A percentile compares a stretch with the other conserved stretches of the same genome.
Conservation (phyloP, 2,888 invertebrate species). For the Phlogophora meticulosa region DNA sequence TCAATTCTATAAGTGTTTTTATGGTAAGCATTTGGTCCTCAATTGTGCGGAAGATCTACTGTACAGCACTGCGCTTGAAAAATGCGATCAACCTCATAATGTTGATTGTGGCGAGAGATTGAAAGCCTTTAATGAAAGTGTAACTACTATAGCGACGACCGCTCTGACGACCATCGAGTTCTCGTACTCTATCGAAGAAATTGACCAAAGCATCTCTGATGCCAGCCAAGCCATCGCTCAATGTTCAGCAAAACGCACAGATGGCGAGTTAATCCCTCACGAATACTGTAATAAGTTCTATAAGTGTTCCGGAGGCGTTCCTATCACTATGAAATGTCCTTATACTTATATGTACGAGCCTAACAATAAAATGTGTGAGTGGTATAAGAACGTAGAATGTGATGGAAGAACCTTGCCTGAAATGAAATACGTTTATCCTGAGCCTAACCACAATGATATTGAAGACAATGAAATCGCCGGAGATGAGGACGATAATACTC, state of each 20-base stretch:
- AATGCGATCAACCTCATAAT: slow-evolving; percentile 71
- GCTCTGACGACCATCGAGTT: not conserved
- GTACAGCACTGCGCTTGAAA: slow-evolving; percentile 66
- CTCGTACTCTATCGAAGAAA: slow-evolving; percentile 16
- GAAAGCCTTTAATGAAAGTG: slow-evolving; percentile 29
- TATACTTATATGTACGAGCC: slow-evolving; percentile 62
- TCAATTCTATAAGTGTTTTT: slow-evolving; percentile 70
- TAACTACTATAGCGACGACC: not conserved
- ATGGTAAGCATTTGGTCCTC: slow-evolving; percentile 61
- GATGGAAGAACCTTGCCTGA: slow-evolving; percentile 57
- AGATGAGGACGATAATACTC: not conserved
- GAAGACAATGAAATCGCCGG: slow-evolving; percentile 17
- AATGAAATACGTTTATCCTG: slow-evolving; percentile 2
- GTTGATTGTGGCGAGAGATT: slow-evolving; percentile 70
- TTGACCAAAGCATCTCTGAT: slow-evolving; percentile 26
- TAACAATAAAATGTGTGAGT: slow-evolving; percentile 64
- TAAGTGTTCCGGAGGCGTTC: slow-evolving; percentile 61
- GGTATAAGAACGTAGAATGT: slow-evolving; percentile 66
- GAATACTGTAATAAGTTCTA: slow-evolving; percentile 71
- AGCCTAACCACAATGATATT: no score
- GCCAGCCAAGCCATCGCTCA: slow-evolving; percentile 52
- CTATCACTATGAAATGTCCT: slow-evolving; percentile 62
- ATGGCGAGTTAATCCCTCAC: slow-evolving; percentile 66
- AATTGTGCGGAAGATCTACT: slow-evolving; percentile 63
- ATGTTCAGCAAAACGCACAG: slow-evolving; percentile 63